phyloP scores from a whole-genome alignment of 2,797 vertebrate species.

The Coendou prehensilis region DNA sequence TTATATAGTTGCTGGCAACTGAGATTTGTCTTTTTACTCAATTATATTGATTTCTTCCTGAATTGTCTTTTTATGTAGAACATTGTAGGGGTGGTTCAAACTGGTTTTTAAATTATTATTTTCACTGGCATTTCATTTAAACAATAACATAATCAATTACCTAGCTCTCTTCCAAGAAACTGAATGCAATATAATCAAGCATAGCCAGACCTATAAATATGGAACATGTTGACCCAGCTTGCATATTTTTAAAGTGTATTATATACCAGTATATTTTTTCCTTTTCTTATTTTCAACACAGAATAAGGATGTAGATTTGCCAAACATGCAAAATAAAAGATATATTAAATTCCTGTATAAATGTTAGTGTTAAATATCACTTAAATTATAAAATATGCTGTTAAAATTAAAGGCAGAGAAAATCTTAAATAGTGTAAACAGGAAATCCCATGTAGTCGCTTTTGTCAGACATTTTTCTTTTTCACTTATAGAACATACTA shows the following conservation, averaged over 20 bases:
- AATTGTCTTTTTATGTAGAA: slow-evolving; percentile 72
- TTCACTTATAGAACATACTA: neutral
- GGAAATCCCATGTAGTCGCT: neutral
- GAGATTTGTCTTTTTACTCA: slow-evolving; percentile 77
- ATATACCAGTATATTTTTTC: neutral
- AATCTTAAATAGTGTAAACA: neutral
- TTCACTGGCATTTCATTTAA: slow-evolving; percentile 79
- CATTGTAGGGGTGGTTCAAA: slow-evolving; percentile 67
- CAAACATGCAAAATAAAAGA: neutral
- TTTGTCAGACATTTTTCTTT: neutral
- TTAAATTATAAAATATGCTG: slow-evolving; percentile 35
- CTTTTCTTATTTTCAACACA: slow-evolving; percentile 49
- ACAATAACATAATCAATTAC: slow-evolving; percentile 68
- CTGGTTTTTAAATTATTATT: slow-evolving; percentile 79
- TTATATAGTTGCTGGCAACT: slow-evolving; percentile 53
- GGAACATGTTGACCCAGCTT: slow-evolving; percentile 22
- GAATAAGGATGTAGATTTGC: neutral
- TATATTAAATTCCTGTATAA: neutral
- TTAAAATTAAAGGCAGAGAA: slow-evolving; percentile 23
- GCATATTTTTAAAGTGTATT: slow-evolving; percentile 48
- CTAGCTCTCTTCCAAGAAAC: slow-evolving; percentile 72
- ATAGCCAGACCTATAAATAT: slow-evolving; percentile 69
- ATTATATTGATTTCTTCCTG: slow-evolving; percentile 74
- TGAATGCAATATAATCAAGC: slow-evolving; percentile 77
- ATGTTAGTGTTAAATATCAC: neutral